Evolutionary conservation across 2,797 vertebrate species (phyloP).

Genomic region (Numenius phaeopus): DNA sequence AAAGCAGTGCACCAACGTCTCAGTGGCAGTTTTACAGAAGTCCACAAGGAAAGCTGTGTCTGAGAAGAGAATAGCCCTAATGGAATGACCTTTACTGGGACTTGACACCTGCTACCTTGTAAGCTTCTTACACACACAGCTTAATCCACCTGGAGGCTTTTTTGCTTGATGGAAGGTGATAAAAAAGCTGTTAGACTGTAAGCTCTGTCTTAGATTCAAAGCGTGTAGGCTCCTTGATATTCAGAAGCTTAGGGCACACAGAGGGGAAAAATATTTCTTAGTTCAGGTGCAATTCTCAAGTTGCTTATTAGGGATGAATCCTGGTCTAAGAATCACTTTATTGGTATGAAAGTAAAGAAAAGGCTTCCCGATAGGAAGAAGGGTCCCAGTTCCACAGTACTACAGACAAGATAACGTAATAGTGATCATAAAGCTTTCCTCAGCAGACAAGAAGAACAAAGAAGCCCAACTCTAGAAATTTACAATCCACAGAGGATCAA

Average conservation of each 20-base stretch:
- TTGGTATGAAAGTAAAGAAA: conserved; percentile 70
- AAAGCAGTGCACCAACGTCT: not conserved
- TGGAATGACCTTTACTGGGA: conserved; percentile 77
- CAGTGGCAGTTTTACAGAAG: conserved; percentile 42
- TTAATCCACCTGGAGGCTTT: conserved; percentile 81
- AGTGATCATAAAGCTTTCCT: conserved; percentile 77
- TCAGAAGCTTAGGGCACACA: conserved; percentile 61
- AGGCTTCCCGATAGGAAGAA: conserved; percentile 62
- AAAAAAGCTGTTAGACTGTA: conserved; percentile 74
- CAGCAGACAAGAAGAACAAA: conserved; percentile 61
- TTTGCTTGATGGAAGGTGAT: conserved; percentile 76
- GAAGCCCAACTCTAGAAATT: conserved; percentile 77
- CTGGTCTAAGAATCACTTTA: conserved; percentile 72
- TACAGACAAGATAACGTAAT: conserved; percentile 70
- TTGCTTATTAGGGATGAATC: conserved; percentile 76
- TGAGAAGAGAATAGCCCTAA: conserved; percentile 73
- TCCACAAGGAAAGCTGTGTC: conserved; percentile 67
- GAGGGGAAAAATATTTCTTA: conserved; percentile 71
- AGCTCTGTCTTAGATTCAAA: conserved; percentile 76
- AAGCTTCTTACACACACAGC: conserved; percentile 77
- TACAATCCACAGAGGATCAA: conserved; percentile 79
- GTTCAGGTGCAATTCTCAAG: conserved; percentile 73
- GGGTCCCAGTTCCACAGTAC: conserved; percentile 30
- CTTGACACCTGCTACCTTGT: conserved; percentile 77
- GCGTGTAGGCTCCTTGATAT: conserved; percentile 72